Evolutionary conservation across 2,113 vertebrate genomes (phyloP).

Genomic region (Atrichornis clamosus): DNA sequence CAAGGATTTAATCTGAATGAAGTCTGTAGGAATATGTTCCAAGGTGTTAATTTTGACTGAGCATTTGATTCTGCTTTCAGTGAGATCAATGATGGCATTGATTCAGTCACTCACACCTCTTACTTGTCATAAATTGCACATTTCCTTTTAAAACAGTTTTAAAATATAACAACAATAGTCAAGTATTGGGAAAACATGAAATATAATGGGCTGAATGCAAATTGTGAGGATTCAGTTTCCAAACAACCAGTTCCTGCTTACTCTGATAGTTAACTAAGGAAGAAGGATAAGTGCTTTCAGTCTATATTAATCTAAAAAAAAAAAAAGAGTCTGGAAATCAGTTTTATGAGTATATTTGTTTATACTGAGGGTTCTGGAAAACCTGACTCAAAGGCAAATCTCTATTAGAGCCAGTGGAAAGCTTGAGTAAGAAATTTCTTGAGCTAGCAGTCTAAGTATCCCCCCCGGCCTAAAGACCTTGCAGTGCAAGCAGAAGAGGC

Average conservation of each 20-base stretch:
- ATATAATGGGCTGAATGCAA: background rate
- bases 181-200: background rate
- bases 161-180: background rate
- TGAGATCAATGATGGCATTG: constrained; percentile 18
- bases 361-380: background rate
- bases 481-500: background rate
- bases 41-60: background rate
- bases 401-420: background rate
- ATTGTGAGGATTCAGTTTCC: background rate
- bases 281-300: background rate
- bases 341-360: background rate
- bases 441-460: background rate
- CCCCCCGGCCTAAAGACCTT: background rate
- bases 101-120: constrained; percentile 14
- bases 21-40: background rate
- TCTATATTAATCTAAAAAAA: background rate
- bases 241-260: background rate
- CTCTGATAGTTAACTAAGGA: background rate
- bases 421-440: background rate
- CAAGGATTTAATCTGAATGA: background rate
- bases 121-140: background rate
- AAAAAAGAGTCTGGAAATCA: background rate
- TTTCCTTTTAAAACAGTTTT: background rate
- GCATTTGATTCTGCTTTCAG: background rate
- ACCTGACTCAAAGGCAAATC: background rate